Percentiles rank a stretch among this genome's conserved stretches.
Evolutionary conservation across 1,140 invertebrate genomes (phyloP).

Genomic region (Bombus affinis): DNA sequence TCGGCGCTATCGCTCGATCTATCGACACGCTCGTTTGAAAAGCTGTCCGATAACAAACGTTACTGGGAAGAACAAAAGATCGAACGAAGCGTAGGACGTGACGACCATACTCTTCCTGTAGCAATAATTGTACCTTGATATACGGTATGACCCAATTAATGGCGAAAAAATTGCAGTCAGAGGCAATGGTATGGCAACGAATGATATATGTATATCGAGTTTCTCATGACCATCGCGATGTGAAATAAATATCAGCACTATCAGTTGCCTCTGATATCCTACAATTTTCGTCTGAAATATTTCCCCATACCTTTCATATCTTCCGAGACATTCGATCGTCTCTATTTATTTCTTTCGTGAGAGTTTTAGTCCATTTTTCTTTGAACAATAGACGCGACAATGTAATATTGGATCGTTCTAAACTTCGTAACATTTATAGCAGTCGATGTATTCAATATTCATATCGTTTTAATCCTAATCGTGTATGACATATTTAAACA

Average conservation of each 20-base stretch:
- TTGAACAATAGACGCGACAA: neutral
- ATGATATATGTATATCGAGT: neutral
- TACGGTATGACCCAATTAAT: too few relatives aligned
- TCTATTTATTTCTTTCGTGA: too few relatives aligned
- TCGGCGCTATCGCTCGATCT: neutral
- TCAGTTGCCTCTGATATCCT: neutral
- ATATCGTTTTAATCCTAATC: too few relatives aligned
- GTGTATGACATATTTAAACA: too few relatives aligned
- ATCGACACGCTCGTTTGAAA: constrained; percentile 15
- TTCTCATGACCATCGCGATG: neutral
- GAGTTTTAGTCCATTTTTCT: neutral
- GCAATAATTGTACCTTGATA: neutral
- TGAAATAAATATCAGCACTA: neutral
- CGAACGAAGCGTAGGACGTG: neutral
- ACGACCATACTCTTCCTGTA: neutral
- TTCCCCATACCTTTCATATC: neutral
- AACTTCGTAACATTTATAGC: neutral
- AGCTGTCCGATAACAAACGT: constrained; percentile 4
- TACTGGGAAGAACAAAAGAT: neutral
- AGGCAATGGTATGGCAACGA: neutral
- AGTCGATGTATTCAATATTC: too few relatives aligned
- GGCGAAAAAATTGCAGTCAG: neutral
- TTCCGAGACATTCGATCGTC: neutral
- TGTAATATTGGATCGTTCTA: neutral
- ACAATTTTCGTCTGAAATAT: neutral